Percentiles rank a stretch among this genome's conserved stretches.
Evolutionary conservation across 2,797 vertebrate genomes (phyloP).

Genomic region (Alfaro cultratus): DNA sequence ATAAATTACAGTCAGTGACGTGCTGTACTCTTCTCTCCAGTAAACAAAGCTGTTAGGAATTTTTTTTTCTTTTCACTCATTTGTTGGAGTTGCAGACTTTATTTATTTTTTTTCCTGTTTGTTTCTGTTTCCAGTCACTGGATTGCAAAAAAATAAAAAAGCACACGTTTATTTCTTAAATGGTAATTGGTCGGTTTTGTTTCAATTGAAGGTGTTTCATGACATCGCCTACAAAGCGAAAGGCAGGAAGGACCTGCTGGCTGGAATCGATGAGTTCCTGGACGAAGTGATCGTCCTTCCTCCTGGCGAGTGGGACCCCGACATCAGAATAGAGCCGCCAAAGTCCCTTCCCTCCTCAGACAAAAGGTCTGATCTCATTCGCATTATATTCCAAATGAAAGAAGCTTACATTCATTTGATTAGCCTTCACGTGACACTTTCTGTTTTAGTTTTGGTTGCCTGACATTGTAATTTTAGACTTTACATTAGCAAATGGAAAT

Average conservation of each 20-base stretch:
- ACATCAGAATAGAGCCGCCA: slow-evolving; percentile 97
- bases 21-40: background rate
- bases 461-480: background rate
- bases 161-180: slow-evolving; percentile 1
- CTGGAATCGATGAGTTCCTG: slow-evolving; percentile 97
- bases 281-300: slow-evolving; percentile 98
- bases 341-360: slow-evolving; percentile 95
- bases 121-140: background rate
- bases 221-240: slow-evolving; percentile 99
- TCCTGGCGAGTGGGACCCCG: slow-evolving; percentile 97
- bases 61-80: background rate
- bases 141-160: background rate
- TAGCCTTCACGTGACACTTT: background rate
- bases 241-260: slow-evolving; percentile 91
- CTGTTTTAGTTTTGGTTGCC: background rate
- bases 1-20: background rate
- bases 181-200: slow-evolving; percentile 3
- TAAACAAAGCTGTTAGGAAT: background rate
- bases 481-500: background rate
- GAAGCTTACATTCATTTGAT: slow-evolving; percentile 5
- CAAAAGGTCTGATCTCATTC: slow-evolving; percentile 86
- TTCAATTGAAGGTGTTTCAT: slow-evolving; percentile 89
- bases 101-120: slow-evolving; percentile 6
- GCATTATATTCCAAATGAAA: background rate
- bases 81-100: background rate